Conservation (phyloP, 2,113 vertebrate species). For the Lucifuga dentata region DNA sequence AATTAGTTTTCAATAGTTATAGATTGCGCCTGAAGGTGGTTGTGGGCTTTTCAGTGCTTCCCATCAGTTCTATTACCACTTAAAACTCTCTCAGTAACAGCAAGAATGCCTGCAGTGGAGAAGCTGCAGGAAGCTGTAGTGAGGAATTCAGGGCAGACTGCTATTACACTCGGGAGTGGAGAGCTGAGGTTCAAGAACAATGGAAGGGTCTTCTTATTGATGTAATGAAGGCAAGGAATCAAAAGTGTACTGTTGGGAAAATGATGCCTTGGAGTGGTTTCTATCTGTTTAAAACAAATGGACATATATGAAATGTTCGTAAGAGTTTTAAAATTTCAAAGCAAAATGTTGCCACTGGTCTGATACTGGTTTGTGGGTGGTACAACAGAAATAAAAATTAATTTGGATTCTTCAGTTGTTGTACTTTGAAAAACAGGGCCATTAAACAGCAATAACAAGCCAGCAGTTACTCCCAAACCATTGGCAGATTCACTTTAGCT, state of each 20-base stretch:
- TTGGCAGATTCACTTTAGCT: conserved; percentile 5
- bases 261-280: too few species aligned
- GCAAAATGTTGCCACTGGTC: neutral
- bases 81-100: conserved; percentile 19
- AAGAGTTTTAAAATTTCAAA: neutral
- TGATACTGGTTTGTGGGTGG: neutral
- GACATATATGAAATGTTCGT: too few species aligned
- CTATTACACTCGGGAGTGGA: conserved; percentile 23
- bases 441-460: neutral
- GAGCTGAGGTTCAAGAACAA: conserved; percentile 30
- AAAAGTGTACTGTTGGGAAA: neutral
- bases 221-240: neutral
- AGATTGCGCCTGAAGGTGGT: conserved; percentile 12
- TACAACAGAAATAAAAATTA: conserved; percentile 1
- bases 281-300: too few species aligned
- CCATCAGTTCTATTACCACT: conserved; percentile 7
- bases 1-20: neutral
- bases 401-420: neutral
- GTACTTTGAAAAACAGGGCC: neutral
- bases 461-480: neutral
- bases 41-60: neutral
- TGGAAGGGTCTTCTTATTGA: neutral
- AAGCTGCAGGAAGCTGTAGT: conserved; percentile 6
- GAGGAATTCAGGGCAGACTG: conserved; percentile 11
- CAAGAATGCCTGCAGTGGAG: conserved; percentile 28